Evolutionary conservation across 1,140 invertebrate genomes (phyloP), one percentile per base, ranked within the genome.

Genomic region (Lepidurus arcticus): DNA sequence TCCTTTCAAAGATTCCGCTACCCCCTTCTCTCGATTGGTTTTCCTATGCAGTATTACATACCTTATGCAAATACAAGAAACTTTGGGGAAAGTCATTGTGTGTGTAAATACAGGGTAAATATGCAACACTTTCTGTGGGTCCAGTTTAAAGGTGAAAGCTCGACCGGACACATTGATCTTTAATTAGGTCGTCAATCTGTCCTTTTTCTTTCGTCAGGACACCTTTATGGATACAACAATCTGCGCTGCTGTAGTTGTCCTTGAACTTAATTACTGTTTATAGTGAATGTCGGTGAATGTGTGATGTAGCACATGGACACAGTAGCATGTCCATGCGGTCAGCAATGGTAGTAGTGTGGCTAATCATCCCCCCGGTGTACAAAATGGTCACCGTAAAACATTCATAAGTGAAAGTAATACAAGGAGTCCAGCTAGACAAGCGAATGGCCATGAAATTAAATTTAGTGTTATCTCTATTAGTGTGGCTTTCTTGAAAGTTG

Each of bases 31-130:
- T 65, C 53, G 13, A 13, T 34, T n/a, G 3, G 16, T 65, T 13
- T 65, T 65, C 13, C 0, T 21, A n/a, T 65, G 53, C 53, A 65
- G 13, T 65, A 16, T 21, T n/a, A 24, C 1, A 24, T 24, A 7
- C 45, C 53, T 65, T 65, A 65, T 65, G n/a, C 53, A 65, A 65
- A 65, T 65, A 65, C 53, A 9, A n/a, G 53, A 65, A 65, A 7
- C 53, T 7, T 13, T 13, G 21, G 53, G 53, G 53, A 65, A 65
- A 65, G 53, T 21, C 3, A 47, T 65, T 65, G 16, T 65, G 47
- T 34, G 34, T 16, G 53, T n/a, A 21, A 65, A 65, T 65, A 65
- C 13, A 21, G 53, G 53, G 16, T 65, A 7, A 11, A 9, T 65
- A 21, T 65, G 45, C 34, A 34, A 21, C 16, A 65, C 8, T 65